Percentiles rank a stretch among this genome's conserved stretches.
Conservation (phyloP, 1,140 invertebrate species). For the Medauroidea extradentata region DNA sequence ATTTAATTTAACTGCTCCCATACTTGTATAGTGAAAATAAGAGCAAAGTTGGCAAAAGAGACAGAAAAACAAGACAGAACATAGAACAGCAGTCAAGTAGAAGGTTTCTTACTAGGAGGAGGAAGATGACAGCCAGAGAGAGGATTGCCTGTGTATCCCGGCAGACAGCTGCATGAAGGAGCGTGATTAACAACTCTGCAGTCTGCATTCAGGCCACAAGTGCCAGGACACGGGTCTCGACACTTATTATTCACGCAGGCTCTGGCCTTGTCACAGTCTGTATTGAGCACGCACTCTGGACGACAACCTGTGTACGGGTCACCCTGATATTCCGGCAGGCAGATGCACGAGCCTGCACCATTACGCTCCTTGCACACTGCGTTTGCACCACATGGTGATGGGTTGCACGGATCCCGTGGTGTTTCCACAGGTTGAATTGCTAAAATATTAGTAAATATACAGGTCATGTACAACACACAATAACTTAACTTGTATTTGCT, state of each 20-base stretch:
- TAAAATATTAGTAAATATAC: slow-evolving; percentile 15
- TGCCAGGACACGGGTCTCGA: slow-evolving; percentile 62
- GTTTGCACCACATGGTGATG: slow-evolving; percentile 73
- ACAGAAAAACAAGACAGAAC: slow-evolving; percentile 1
- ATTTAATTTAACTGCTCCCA: too few species aligned
- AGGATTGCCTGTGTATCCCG: slow-evolving; percentile 64
- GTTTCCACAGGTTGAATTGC: slow-evolving; percentile 30
- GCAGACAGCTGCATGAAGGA: slow-evolving; percentile 65
- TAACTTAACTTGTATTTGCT: too few species aligned
- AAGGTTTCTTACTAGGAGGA: background rate
- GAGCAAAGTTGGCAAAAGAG: slow-evolving; percentile 9
- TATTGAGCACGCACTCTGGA: slow-evolving; percentile 64
- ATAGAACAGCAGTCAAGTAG: too few species aligned
- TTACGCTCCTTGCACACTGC: slow-evolving; percentile 64
- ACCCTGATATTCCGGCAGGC: slow-evolving; percentile 72
- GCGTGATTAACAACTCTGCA: slow-evolving; percentile 71
- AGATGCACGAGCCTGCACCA: slow-evolving; percentile 66
- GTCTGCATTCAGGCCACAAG: slow-evolving; percentile 64
- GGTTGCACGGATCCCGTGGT: slow-evolving; percentile 59
- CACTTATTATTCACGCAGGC: slow-evolving; percentile 69
- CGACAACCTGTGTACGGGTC: slow-evolving; percentile 65
- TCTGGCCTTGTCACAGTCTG: slow-evolving; percentile 64
- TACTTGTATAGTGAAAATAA: too few species aligned
- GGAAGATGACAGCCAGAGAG: slow-evolving; percentile 52
- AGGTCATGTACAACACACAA: too few species aligned